These are phyloP conservation scores for Crocuta crocuta DNA, from an alignment of 2,113 vertebrate species.

Conservation along the genomic window DNA sequence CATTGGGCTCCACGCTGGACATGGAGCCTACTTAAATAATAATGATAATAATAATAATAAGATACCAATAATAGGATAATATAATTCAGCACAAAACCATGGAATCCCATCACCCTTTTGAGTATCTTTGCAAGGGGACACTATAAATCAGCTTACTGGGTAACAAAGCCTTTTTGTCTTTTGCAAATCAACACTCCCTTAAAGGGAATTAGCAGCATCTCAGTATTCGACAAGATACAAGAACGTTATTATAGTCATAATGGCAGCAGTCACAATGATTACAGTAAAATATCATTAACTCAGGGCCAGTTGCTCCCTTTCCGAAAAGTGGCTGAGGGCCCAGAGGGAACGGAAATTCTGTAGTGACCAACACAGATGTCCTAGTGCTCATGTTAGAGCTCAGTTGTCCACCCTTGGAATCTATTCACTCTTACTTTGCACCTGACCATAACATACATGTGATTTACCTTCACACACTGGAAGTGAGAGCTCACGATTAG, in stretches of 20 bases:
- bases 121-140: neutral
- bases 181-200: neutral
- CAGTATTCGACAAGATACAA: constrained; percentile 4
- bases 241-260: neutral
- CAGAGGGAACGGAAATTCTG: neutral
- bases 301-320: neutral
- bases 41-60: neutral
- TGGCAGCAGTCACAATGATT: neutral
- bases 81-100: constrained; percentile 17
- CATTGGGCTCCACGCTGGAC: no score
- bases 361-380: neutral
- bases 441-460: neutral
- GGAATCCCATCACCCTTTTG: neutral
- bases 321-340: neutral
- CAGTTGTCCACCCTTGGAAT: neutral
- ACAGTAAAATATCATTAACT: neutral
- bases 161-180: neutral
- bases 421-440: neutral
- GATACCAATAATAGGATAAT: neutral
- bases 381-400: neutral
- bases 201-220: neutral
- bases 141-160: neutral
- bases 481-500: neutral
- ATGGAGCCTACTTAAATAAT: no score
- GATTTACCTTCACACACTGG: neutral